Evolutionary conservation across 2,888 invertebrate species (phyloP).

Genomic region (Holacanthella duospinosa): DNA sequence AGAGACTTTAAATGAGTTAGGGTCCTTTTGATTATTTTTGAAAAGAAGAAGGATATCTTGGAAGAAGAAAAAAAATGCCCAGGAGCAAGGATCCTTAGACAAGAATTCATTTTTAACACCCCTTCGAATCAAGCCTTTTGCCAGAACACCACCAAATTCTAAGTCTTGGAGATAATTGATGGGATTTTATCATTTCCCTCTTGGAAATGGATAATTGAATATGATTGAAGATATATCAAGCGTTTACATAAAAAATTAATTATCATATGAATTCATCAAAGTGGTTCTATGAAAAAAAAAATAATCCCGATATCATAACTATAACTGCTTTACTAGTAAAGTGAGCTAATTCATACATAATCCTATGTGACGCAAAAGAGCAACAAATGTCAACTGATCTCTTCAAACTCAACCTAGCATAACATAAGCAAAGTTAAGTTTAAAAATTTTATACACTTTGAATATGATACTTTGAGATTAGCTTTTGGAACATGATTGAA

Average conservation of each 20-base stretch:
- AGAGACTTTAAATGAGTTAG: neutral
- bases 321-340: too few species aligned
- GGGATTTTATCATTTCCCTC: neutral
- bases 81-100: neutral
- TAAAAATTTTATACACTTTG: too few species aligned
- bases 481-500: too few species aligned
- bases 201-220: neutral
- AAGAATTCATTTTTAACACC: conserved; percentile 1
- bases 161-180: neutral
- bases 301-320: neutral
- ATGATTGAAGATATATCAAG: neutral
- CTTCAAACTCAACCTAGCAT: too few species aligned
- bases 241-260: neutral
- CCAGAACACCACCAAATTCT: too few species aligned
- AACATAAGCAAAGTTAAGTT: too few species aligned
- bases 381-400: too few species aligned
- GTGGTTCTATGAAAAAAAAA: neutral
- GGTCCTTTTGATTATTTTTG: neutral
- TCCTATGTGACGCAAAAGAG: too few species aligned
- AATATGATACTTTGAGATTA: too few species aligned
- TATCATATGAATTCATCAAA: neutral
- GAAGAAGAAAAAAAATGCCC: neutral
- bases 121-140: too few species aligned
- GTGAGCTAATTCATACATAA: too few species aligned
- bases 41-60: too few species aligned